Conservation (phyloP, 2,888 invertebrate species). For the Penaeus monodon region DNA sequence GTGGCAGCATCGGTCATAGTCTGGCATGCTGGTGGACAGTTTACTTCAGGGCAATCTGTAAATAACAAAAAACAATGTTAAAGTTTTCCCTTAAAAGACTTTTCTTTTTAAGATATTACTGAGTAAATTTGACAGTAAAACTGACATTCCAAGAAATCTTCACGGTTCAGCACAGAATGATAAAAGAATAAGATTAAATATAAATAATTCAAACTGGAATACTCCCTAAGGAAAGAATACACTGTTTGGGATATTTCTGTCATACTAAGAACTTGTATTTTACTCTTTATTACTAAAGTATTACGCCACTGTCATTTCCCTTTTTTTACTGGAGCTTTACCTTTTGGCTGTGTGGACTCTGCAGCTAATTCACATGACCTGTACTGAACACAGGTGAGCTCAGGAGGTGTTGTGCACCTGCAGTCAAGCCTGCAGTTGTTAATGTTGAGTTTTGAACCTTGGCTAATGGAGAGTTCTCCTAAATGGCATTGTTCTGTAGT, state of each 20-base stretch:
- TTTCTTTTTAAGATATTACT: no score
- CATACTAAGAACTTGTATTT: no score
- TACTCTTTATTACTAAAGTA: no score
- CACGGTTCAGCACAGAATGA: no score
- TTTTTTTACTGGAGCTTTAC: background rate
- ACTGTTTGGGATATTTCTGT: no score
- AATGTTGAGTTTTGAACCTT: conserved; percentile 8
- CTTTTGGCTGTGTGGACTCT: background rate
- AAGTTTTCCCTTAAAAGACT: background rate
- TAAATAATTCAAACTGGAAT: no score
- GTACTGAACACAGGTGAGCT: conserved; percentile 36
- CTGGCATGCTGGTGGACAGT: background rate
- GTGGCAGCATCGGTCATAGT: background rate
- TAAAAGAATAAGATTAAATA: no score
- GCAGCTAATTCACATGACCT: conserved; percentile 25
- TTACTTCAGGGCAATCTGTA: background rate
- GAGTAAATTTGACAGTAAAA: no score
- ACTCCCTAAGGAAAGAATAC: no score
- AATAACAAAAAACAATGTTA: background rate
- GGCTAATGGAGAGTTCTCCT: background rate
- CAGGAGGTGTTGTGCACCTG: conserved; percentile 35
- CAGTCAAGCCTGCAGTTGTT: conserved; percentile 19
- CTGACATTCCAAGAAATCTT: no score
- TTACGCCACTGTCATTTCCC: no score
- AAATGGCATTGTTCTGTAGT: background rate